These are phyloP conservation scores for Harpalus rubripes DNA, from an alignment of 2,888 invertebrate species.

Conservation along the genomic window DNA sequence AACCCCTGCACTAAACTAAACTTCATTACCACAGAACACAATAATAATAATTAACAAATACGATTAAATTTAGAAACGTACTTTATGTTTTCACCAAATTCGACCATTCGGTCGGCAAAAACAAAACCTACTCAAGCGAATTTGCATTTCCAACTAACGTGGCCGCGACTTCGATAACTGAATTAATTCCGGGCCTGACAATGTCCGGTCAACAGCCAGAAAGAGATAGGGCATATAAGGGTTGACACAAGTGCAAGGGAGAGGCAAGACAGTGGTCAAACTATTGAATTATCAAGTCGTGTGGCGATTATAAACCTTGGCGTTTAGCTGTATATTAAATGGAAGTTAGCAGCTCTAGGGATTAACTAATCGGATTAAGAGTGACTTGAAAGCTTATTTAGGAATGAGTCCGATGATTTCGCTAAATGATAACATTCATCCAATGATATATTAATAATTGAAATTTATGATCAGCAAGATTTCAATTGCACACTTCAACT, in stretches of 20 bases:
- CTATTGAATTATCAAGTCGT: slow-evolving; percentile 48
- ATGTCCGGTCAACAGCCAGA: slow-evolving; percentile 32
- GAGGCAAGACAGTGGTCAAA: slow-evolving; percentile 26
- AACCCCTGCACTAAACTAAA: neutral
- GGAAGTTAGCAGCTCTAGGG: slow-evolving; percentile 37
- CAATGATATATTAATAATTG: neutral
- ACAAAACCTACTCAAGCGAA: slow-evolving; percentile 39
- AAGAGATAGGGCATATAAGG: neutral
- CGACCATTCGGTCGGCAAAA: slow-evolving; percentile 17
- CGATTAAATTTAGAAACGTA: slow-evolving; percentile 36
- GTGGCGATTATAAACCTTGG: slow-evolving; percentile 34
- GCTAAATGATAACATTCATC: slow-evolving; percentile 8
- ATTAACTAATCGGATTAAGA: slow-evolving; percentile 45
- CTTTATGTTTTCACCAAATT: slow-evolving; percentile 29
- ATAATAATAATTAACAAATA: slow-evolving; percentile 41
- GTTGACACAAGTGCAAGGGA: neutral
- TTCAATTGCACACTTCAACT: too few relatives aligned
- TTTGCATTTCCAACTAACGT: slow-evolving; percentile 38
- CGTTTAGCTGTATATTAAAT: slow-evolving; percentile 46
- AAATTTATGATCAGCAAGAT: too few relatives aligned
- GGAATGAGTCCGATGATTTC: slow-evolving; percentile 24
- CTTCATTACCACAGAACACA: neutral
- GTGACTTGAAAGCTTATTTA: slow-evolving; percentile 32
- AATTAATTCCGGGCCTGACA: slow-evolving; percentile 41
- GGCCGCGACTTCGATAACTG: slow-evolving; percentile 42